Evolutionary conservation across 2,113 vertebrate genomes (phyloP), one percentile per base, ranked within the genome.

Genomic region (Etheostoma spectabile): DNA sequence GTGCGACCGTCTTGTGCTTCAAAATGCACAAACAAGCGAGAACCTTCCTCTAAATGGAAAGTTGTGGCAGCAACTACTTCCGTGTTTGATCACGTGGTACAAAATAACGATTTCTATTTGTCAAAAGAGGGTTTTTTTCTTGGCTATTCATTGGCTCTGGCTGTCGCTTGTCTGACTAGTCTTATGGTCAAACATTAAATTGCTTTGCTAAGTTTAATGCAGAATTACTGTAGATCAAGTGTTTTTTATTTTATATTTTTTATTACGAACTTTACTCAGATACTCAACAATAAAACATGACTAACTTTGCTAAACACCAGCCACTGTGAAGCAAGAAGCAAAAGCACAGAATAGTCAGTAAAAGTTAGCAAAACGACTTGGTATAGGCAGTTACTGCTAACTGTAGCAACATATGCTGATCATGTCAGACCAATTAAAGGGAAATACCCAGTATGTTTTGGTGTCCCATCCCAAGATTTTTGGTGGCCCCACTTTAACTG

Each of bases 21-120:
- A 59, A 46, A 35, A 5, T 1, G 1, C 0, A 16, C 30, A 2
- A 12, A 33, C 0, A 53, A 16, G 1, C 6, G 2, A 12, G 27
- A 1, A 6, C 1, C 1, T 8, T 52, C 2, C 4, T 27, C 12
- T 8, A 7, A 18, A 57, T 24, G 13, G 16, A 18, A 38, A 53
- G 53, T 35, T 53, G 33, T 14, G 5, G 13, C 22, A 10, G 38
- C 38, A 38, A 30, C 30, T 59, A 88, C 85, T 92, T 94, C 93
- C 91, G 93, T 88, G 80, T 94, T 92, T 91, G 71, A 79, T 92
- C 91, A 92, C 79, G 67, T 92, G 92, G 2, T 27, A n/a, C 15
- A 30, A 52, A 75, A 38, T 15, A 2, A 22, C 6, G 38, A 13
- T 80, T 79, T 76, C 79, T 77, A 89, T 89, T 90, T 16, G 90